phyloP scores from a whole-genome alignment of 2,797 vertebrate species.

The Glyptemys insculpta region DNA sequence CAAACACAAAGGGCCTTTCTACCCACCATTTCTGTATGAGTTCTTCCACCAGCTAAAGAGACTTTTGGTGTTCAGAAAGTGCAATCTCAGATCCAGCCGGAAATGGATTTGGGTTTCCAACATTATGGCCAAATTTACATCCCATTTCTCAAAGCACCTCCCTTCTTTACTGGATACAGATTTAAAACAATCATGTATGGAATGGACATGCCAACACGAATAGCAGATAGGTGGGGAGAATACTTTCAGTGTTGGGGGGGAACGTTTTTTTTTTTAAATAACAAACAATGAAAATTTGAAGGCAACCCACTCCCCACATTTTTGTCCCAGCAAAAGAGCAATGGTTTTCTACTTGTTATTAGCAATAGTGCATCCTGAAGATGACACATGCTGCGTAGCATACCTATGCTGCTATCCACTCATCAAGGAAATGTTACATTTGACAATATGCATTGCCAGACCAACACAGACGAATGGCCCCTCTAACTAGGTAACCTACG shows the following conservation, averaged over 20 bases:
- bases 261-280: neutral
- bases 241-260: neutral
- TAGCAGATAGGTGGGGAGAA: neutral
- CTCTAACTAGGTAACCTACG: constrained; percentile 62
- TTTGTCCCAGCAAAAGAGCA: neutral
- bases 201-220: neutral
- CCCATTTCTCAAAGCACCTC: constrained; percentile 17
- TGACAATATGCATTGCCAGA: neutral
- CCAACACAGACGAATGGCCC: fast-evolving
- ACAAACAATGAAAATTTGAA: neutral
- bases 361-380: neutral
- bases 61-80: neutral
- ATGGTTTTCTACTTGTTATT: fast-evolving
- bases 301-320: neutral
- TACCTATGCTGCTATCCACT: fast-evolving
- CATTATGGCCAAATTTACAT: neutral
- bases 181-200: constrained; percentile 20
- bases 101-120: neutral
- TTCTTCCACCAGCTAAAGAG: neutral
- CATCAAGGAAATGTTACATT: neutral
- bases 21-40: neutral
- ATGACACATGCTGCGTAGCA: fast-evolving
- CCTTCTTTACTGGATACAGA: constrained; percentile 3
- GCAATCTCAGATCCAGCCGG: neutral
- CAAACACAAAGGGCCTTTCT: neutral